Conservation (phyloP, 2,113 vertebrate species). For the Anhinga rufa region DNA sequence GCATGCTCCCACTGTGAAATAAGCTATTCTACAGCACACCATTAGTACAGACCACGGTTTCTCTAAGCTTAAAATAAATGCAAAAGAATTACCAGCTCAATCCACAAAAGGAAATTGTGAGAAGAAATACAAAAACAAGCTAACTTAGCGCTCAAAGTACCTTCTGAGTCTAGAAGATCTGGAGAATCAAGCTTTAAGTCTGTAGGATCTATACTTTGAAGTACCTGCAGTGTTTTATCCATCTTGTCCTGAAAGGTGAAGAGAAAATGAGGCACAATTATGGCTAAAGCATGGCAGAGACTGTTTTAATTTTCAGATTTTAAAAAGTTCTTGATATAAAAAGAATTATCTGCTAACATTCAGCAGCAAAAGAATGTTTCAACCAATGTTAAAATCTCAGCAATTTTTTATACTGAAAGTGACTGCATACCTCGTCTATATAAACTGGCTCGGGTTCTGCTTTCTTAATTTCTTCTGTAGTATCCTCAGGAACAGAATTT, state of each 20-base stretch:
- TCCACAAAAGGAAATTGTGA: neutral
- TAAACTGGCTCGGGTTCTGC: constrained; percentile 87
- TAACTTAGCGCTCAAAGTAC: constrained; percentile 65
- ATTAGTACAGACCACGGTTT: neutral
- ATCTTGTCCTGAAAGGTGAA: constrained; percentile 83
- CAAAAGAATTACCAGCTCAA: neutral
- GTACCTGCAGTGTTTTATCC: constrained; percentile 85
- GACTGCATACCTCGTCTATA: constrained; percentile 88
- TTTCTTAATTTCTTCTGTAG: constrained; percentile 72
- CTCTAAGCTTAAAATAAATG: neutral
- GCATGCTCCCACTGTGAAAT: neutral
- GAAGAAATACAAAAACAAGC: neutral
- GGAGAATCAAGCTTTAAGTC: constrained; percentile 81
- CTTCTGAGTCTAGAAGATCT: constrained; percentile 90
- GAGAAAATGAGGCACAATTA: neutral
- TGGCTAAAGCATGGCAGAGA: neutral
- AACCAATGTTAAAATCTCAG: neutral
- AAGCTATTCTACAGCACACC: neutral
- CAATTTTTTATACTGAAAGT: neutral
- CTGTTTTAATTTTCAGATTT: neutral
- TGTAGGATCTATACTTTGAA: constrained; percentile 92
- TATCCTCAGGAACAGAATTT: constrained; percentile 70
- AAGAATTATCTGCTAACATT: neutral
- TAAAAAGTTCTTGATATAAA: neutral
- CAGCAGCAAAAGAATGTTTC: neutral